phyloP scores from a whole-genome alignment of 1,140 invertebrate species.

The Eulimnadia texana region DNA sequence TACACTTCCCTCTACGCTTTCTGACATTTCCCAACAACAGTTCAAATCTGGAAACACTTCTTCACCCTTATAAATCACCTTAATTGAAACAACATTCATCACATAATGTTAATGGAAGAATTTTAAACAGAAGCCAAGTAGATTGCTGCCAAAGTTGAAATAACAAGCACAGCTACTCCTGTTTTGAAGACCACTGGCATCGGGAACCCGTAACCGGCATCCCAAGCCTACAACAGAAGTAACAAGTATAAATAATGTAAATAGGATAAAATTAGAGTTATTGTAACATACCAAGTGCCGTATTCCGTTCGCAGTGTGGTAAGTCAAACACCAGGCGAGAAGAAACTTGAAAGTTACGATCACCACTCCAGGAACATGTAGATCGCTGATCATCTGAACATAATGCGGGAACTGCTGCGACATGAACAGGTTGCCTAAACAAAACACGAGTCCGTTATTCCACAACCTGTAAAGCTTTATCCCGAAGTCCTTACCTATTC shows the following conservation, averaged over 20 bases:
- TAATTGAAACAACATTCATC: background rate
- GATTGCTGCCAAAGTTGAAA: background rate
- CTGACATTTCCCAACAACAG: too few species aligned
- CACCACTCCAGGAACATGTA: background rate
- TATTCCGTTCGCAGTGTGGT: constrained; percentile 1
- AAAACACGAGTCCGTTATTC: too few species aligned
- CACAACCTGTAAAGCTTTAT: too few species aligned
- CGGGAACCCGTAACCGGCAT: background rate
- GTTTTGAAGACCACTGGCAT: background rate
- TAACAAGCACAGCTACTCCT: background rate
- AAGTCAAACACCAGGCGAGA: background rate
- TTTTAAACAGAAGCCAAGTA: background rate
- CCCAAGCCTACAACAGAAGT: background rate
- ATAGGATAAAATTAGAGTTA: too few species aligned
- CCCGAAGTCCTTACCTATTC: constrained; percentile 5
- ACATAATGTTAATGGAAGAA: background rate
- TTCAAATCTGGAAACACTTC: too few species aligned
- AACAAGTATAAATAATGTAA: too few species aligned
- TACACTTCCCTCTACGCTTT: too few species aligned
- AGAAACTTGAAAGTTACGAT: background rate
- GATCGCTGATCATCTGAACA: background rate
- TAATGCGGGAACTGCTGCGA: constrained; percentile 2
- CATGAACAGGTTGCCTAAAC: background rate
- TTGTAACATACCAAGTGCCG: constrained; percentile 10
- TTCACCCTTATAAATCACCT: too few species aligned